Percentiles rank a stretch among this genome's conserved stretches.
Evolutionary conservation across 2,797 vertebrate species (phyloP).

Genomic region (Fringilla coelebs): DNA sequence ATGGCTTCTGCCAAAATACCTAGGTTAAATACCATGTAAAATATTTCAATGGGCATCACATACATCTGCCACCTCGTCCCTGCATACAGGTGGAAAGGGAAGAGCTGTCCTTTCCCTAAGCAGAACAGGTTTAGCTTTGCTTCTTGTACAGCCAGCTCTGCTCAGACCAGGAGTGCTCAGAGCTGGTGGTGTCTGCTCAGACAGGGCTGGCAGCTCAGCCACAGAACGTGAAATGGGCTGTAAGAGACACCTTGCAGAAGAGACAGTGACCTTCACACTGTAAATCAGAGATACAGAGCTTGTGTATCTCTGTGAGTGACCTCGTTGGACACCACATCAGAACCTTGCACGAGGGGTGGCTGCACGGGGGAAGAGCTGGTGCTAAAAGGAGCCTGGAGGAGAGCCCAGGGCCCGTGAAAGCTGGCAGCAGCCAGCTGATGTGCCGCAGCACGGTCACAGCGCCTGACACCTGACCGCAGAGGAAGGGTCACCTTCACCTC

Average conservation of each 20-base stretch:
- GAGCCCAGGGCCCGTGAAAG: neutral
- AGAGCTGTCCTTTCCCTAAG: neutral
- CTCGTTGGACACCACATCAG: rapidly evolving
- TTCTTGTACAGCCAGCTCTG: neutral
- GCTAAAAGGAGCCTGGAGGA: neutral
- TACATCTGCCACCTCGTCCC: neutral
- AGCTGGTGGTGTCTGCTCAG: neutral
- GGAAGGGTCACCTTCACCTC: neutral
- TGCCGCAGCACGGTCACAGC: rapidly evolving
- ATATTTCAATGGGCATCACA: rapidly evolving
- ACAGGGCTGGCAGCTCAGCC: neutral
- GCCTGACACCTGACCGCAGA: neutral
- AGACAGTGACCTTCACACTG: neutral
- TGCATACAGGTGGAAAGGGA: neutral
- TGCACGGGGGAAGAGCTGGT: neutral
- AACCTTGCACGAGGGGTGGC: neutral
- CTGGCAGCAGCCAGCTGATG: neutral
- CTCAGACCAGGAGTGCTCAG: neutral
- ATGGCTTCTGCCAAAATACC: neutral
- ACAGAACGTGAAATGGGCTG: neutral
- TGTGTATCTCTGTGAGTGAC: rapidly evolving
- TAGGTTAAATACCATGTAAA: neutral
- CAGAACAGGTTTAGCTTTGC: neutral
- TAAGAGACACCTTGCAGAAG: neutral
- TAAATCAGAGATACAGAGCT: neutral